phyloP scores from a whole-genome alignment of 2,797 vertebrate species.

The Karalla daura region DNA sequence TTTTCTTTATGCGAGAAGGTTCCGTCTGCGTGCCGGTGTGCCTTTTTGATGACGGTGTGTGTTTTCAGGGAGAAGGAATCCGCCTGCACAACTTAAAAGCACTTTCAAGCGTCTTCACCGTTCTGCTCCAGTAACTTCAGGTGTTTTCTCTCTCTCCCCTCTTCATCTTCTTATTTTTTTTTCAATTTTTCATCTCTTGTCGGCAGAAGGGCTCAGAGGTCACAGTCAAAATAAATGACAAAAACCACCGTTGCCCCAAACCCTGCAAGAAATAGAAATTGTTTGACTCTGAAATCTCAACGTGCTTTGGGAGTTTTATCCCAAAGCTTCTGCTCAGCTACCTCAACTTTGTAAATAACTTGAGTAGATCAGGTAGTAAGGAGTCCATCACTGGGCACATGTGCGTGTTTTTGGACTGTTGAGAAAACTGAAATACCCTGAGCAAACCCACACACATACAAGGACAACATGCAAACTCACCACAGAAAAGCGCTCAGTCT shows the following conservation, averaged over 20 bases:
- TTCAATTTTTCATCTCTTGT: conserved; percentile 44
- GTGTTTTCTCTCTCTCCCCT: conserved; percentile 29
- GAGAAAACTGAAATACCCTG: too few relatives aligned
- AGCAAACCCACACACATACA: too few relatives aligned
- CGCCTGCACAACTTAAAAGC: conserved; percentile 69
- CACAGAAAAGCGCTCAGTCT: too few relatives aligned
- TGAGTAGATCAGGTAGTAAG: too few relatives aligned
- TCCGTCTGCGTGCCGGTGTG: not conserved
- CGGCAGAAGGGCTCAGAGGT: conserved; percentile 50
- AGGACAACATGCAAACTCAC: too few relatives aligned
- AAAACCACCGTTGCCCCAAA: conserved; percentile 7
- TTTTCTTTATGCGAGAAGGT: not conserved
- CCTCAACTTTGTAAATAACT: too few relatives aligned
- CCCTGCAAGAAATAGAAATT: conserved; percentile 4
- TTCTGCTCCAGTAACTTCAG: conserved; percentile 68
- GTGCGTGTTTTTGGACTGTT: too few relatives aligned
- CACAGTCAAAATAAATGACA: conserved; percentile 59
- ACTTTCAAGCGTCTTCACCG: conserved; percentile 54
- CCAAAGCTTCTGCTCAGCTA: not conserved
- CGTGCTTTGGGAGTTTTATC: conserved; percentile 3
- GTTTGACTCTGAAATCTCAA: conserved; percentile 28
- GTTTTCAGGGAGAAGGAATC: conserved; percentile 22
- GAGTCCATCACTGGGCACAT: too few relatives aligned
- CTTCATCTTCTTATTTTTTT: conserved; percentile 4
- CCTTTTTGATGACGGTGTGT: conserved; percentile 7